Conservation (phyloP, 2,797 vertebrate species). For the Xenopus petersii region DNA sequence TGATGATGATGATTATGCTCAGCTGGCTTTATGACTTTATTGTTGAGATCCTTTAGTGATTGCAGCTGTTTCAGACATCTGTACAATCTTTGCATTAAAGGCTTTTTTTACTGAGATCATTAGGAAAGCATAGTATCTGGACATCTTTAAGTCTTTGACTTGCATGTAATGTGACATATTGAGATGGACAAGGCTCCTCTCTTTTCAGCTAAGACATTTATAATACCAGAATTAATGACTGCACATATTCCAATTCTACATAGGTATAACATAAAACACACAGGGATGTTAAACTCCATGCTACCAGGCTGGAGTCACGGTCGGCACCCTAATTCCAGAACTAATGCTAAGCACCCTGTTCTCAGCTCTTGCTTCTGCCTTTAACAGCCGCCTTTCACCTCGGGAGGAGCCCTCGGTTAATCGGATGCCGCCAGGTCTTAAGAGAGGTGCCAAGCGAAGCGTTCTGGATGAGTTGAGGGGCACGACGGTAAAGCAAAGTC, state of each 20-base stretch:
- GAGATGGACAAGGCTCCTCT: background rate
- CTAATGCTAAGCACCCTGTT: too few relatives aligned
- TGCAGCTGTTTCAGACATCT: slow-evolving; percentile 5
- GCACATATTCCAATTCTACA: background rate
- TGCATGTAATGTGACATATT: background rate
- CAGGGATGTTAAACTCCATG: too few relatives aligned
- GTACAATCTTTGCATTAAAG: background rate
- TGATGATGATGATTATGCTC: slow-evolving; percentile 4
- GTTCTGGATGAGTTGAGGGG: too few relatives aligned
- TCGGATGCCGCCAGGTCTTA: too few relatives aligned
- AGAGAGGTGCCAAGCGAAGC: too few relatives aligned
- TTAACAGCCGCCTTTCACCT: too few relatives aligned
- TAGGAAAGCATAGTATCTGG: slow-evolving; percentile 1
- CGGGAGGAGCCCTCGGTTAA: too few relatives aligned
- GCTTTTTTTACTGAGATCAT: background rate
- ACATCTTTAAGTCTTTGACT: background rate
- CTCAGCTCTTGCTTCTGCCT: too few relatives aligned
- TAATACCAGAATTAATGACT: background rate
- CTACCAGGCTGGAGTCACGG: too few relatives aligned
- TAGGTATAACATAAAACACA: too few relatives aligned
- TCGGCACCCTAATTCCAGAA: too few relatives aligned
- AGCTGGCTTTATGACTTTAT: background rate
- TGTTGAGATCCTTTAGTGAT: background rate
- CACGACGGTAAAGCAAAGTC: too few relatives aligned
- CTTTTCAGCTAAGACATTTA: background rate